phyloP scores from a whole-genome alignment of 2,888 invertebrate species.

The Drosophila lacicola region DNA sequence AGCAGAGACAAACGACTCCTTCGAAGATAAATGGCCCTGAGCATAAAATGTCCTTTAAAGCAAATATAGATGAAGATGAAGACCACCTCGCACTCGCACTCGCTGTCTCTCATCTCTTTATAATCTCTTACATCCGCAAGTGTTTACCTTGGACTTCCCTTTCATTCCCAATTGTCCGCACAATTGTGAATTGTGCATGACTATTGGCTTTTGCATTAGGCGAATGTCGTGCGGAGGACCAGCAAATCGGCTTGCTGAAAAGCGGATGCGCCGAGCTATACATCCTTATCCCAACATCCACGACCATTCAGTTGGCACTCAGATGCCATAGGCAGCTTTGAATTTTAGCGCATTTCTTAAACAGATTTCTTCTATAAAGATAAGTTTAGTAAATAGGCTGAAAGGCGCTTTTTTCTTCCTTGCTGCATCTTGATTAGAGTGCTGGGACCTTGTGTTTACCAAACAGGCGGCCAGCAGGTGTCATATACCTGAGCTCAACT shows the following conservation, averaged over 20 bases:
- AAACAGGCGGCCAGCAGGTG: conserved; percentile 47
- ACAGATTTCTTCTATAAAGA: conserved; percentile 45
- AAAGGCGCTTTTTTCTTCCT: conserved; percentile 22
- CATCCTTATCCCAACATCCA: conserved; percentile 6
- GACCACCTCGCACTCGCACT: conserved; percentile 57
- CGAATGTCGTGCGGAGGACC: conserved; percentile 24
- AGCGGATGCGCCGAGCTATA: conserved; percentile 16
- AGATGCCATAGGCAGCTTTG: conserved; percentile 30
- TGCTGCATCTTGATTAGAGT: conserved; percentile 54
- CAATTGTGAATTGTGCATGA: conserved; percentile 75
- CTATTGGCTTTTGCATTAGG: conserved; percentile 74
- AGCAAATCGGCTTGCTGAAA: conserved; percentile 55
- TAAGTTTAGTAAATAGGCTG: conserved; percentile 28
- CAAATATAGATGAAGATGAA: conserved; percentile 61
- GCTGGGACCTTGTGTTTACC: conserved; percentile 56
- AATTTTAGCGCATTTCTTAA: conserved; percentile 55
- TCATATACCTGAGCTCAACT: conserved; percentile 6
- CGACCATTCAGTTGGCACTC: conserved; percentile 29
- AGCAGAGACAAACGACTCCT: conserved; percentile 42
- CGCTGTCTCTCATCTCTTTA: conserved; percentile 27
- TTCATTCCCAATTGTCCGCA: conserved; percentile 60
- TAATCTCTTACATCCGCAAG: conserved; percentile 79
- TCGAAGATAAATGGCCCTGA: conserved; percentile 71
- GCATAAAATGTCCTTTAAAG: conserved; percentile 76
- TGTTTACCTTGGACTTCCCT: conserved; percentile 72